These are phyloP conservation scores for Cynodonichthys magdalenae DNA, from an alignment of 2,797 vertebrate species.

Conservation along the genomic window DNA sequence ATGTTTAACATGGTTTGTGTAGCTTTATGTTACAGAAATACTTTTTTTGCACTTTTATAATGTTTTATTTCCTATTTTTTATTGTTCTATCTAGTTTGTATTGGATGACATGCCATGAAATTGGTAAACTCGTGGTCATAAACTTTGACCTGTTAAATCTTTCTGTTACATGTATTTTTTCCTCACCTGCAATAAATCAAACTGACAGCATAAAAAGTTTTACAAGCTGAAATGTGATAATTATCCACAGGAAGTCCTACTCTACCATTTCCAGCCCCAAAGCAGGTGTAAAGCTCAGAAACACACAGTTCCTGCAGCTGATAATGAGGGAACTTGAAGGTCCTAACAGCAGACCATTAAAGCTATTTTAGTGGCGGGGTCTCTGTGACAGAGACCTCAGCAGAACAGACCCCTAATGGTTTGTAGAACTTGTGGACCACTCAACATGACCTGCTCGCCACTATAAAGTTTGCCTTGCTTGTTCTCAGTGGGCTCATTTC, in stretches of 20 bases:
- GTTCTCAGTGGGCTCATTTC: slow-evolving; percentile 42
- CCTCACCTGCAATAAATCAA: background rate
- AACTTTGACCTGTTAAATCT: slow-evolving; percentile 11
- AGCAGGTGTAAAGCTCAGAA: slow-evolving; percentile 53
- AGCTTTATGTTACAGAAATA: background rate
- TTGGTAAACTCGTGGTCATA: background rate
- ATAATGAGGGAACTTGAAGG: slow-evolving; percentile 48
- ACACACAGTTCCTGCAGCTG: slow-evolving; percentile 51
- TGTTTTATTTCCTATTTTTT: too few relatives aligned
- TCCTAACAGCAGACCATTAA: slow-evolving; percentile 52
- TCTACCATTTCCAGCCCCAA: slow-evolving; percentile 28
- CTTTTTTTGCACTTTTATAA: background rate
- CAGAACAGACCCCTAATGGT: slow-evolving; percentile 17
- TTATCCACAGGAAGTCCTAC: slow-evolving; percentile 51
- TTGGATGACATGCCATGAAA: background rate
- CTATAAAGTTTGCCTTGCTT: slow-evolving; percentile 38
- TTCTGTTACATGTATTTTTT: background rate
- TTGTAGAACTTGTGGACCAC: slow-evolving; percentile 12
- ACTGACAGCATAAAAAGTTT: slow-evolving; percentile 17
- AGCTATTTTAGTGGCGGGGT: slow-evolving; percentile 18
- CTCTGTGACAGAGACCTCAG: slow-evolving; percentile 11
- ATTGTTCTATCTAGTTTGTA: background rate
- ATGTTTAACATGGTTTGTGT: background rate
- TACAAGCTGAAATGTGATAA: slow-evolving; percentile 49
- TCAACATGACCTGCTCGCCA: slow-evolving; percentile 29